These are phyloP conservation scores for Pseudopipra pipra DNA, from an alignment of 2,113 vertebrate species.

Conservation along the genomic window DNA sequence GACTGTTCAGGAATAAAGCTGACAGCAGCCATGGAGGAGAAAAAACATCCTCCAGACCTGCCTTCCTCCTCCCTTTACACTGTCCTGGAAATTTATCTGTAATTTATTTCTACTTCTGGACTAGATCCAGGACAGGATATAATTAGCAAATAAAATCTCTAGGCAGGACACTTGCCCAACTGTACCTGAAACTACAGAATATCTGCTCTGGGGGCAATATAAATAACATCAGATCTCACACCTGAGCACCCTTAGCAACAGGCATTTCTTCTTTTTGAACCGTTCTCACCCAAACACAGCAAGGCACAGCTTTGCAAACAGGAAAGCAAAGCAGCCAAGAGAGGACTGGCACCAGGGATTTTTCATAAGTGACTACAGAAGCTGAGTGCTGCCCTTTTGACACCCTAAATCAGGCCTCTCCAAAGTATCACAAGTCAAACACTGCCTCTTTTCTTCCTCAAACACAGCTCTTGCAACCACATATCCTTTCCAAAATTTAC, in stretches of 20 bases:
- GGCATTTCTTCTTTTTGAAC: background rate
- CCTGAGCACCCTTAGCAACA: background rate
- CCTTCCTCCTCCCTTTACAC: background rate
- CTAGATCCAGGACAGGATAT: background rate
- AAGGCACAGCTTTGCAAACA: background rate
- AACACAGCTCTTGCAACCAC: background rate
- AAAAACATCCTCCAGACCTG: background rate
- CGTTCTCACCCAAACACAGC: background rate
- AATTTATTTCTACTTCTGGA: background rate
- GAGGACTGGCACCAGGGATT: background rate
- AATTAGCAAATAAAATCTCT: background rate
- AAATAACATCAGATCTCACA: background rate
- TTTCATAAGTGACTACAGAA: background rate
- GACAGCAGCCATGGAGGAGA: background rate
- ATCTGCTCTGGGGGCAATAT: background rate
- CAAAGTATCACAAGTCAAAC: background rate
- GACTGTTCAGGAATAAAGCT: background rate
- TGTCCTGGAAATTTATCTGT: background rate
- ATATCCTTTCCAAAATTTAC: background rate
- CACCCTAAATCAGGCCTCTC: background rate
- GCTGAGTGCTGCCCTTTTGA: background rate
- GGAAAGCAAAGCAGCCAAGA: background rate
- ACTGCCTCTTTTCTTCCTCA: background rate
- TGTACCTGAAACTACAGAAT: background rate
- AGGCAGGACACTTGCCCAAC: background rate